Conservation (phyloP, 2,888 invertebrate genomes). For the Brachynemurus nebulosus region DNA sequence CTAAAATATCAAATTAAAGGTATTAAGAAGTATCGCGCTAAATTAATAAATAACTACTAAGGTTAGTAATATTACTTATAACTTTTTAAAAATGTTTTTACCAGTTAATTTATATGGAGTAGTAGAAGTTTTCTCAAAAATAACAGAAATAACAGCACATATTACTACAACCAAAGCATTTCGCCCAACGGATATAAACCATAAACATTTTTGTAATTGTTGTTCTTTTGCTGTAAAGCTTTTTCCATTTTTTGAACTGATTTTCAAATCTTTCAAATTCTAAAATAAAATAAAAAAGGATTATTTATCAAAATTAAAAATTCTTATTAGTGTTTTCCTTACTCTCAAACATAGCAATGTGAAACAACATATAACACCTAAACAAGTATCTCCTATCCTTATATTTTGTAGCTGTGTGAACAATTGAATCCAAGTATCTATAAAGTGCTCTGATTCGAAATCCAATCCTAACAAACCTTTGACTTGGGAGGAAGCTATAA, state of each 20-base stretch:
- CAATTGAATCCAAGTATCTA: slow-evolving; percentile 43
- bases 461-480: slow-evolving; percentile 49
- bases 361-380: slow-evolving; percentile 47
- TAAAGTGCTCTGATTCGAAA: slow-evolving; percentile 46
- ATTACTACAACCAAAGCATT: slow-evolving; percentile 56
- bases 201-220: slow-evolving; percentile 35
- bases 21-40: too few species aligned
- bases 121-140: slow-evolving; percentile 33
- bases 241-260: slow-evolving; percentile 28
- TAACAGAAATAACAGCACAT: slow-evolving; percentile 42
- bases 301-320: background rate
- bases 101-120: slow-evolving; percentile 46
- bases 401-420: slow-evolving; percentile 38
- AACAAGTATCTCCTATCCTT: slow-evolving; percentile 41
- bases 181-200: slow-evolving; percentile 50
- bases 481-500: slow-evolving; percentile 61
- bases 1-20: too few species aligned
- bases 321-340: slow-evolving; percentile 19
- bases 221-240: slow-evolving; percentile 27
- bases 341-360: slow-evolving; percentile 48
- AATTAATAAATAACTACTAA: background rate
- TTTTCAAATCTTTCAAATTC: slow-evolving; percentile 43
- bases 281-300: slow-evolving; percentile 24
- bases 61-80: too few species aligned
- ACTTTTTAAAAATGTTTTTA: slow-evolving; percentile 23